phyloP scores from a whole-genome alignment of 2,113 vertebrate species.

The Trochalopteron elliotii region DNA sequence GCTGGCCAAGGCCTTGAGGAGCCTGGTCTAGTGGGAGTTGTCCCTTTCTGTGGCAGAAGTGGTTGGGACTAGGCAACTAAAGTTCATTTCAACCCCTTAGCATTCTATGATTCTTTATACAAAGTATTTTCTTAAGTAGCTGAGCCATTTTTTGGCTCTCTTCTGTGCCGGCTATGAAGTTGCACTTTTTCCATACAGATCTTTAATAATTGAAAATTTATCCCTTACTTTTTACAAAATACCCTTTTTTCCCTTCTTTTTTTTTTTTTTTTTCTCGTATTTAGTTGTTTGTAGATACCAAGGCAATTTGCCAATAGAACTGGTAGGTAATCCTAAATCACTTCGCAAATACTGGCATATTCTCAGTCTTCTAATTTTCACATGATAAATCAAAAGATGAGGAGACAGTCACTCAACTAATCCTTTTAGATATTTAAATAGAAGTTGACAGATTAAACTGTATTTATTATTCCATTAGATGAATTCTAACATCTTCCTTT shows the following conservation, averaged over 20 bases:
- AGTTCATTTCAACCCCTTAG: not conserved
- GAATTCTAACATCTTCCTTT: not conserved
- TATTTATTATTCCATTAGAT: not conserved
- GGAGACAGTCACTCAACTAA: not conserved
- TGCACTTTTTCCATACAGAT: not conserved
- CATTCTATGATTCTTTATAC: not conserved
- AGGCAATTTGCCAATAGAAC: not conserved
- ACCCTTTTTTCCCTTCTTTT: accelerated
- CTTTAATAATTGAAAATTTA: not conserved
- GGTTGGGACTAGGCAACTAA: not conserved
- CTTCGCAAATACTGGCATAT: not conserved
- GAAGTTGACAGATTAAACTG: not conserved
- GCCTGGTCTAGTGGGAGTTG: not conserved
- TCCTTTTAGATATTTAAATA: not conserved
- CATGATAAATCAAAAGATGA: not conserved
- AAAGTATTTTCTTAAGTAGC: not conserved
- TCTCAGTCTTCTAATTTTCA: not conserved
- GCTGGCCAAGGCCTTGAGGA: not conserved
- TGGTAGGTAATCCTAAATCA: not conserved
- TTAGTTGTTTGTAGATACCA: not conserved
- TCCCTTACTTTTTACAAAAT: not conserved
- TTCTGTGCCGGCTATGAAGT: not conserved
- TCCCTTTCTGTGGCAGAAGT: not conserved
- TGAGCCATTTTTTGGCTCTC: not conserved
- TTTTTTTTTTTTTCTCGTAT: not conserved